Percentiles rank a stretch among this genome's conserved stretches.
Conservation (phyloP, 2,113 vertebrate genomes). For the Nanorana parkeri region DNA sequence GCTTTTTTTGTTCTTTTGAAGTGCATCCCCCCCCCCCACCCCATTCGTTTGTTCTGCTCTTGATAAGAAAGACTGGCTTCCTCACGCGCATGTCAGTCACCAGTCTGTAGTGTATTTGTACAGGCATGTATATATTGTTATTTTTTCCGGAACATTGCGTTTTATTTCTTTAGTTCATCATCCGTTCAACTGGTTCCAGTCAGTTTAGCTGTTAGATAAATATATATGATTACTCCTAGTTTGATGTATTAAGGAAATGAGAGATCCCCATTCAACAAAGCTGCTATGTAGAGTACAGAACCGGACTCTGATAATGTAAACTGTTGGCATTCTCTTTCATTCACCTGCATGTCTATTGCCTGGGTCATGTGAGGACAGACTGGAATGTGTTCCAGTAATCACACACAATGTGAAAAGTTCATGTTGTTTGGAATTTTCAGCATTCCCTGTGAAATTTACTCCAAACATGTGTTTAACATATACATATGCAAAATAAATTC, state of each 20-base stretch:
- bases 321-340: not conserved
- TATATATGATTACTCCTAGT: not conserved
- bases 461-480: too few relatives aligned
- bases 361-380: not conserved
- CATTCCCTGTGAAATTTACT: not conserved
- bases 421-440: not conserved
- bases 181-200: not conserved
- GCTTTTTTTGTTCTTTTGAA: too few relatives aligned
- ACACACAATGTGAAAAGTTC: not conserved
- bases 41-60: too few relatives aligned
- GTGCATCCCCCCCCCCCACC: too few relatives aligned
- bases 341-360: not conserved
- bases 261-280: not conserved
- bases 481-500: too few relatives aligned
- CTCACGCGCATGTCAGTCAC: too few relatives aligned
- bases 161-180: too few relatives aligned
- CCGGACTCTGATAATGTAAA: not conserved
- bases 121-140: too few relatives aligned
- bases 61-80: too few relatives aligned
- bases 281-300: not conserved
- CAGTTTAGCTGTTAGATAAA: not conserved
- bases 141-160: too few relatives aligned
- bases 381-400: slow-evolving; percentile 3
- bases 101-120: too few relatives aligned
- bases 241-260: not conserved